Evolutionary conservation across 1,140 invertebrate species (phyloP).

Genomic region (Archegozetes longisetosus): DNA sequence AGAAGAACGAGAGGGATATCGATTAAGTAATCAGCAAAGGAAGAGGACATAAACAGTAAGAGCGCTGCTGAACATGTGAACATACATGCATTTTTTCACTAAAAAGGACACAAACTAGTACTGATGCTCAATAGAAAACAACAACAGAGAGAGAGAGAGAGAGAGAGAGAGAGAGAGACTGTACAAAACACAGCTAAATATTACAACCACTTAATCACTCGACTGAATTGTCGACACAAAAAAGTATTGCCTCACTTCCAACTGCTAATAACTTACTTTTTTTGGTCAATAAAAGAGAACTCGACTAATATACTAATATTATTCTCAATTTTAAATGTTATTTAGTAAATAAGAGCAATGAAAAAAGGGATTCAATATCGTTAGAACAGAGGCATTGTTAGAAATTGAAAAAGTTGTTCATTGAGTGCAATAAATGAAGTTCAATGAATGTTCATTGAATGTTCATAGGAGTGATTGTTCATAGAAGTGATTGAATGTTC

Average conservation of each 20-base stretch:
- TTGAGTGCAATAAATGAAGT: neutral
- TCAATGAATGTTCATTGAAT: too few relatives aligned
- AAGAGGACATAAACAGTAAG: neutral
- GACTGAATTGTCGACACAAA: neutral
- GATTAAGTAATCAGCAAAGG: conserved; percentile 5
- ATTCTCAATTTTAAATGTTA: too few relatives aligned
- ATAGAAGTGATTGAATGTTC: too few relatives aligned
- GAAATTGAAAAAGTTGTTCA: neutral
- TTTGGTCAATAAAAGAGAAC: neutral
- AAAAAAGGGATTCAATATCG: too few relatives aligned
- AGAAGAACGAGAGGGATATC: neutral
- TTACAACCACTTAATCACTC: neutral
- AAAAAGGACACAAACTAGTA: neutral
- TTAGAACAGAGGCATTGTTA: neutral
- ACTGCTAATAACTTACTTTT: neutral
- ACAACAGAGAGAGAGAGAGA: too few relatives aligned
- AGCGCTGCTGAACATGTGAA: neutral
- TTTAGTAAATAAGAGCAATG: too few relatives aligned
- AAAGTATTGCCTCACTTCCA: too few relatives aligned
- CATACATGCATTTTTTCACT: neutral
- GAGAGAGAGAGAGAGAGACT: too few relatives aligned
- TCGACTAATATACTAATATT: neutral
- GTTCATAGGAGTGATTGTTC: too few relatives aligned
- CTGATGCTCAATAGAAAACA: too few relatives aligned
- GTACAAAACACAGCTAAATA: too few relatives aligned